Base-by-base conservation (phyloP, 1,140 invertebrate species). In the Bemisia tabaci region DNA sequence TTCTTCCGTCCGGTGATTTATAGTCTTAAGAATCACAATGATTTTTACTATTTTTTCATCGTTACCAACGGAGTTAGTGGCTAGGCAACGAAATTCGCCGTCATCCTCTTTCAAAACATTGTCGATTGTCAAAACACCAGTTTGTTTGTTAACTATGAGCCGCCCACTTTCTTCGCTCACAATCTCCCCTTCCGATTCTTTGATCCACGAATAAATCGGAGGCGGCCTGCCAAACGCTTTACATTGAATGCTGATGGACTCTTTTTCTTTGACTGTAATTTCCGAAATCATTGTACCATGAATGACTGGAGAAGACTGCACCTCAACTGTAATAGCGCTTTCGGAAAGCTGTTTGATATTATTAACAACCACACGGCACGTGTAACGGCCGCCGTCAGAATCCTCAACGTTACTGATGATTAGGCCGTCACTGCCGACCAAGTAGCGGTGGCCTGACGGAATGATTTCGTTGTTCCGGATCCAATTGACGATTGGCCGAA, bases 401-500 rank as follows among this genome's bases (percentile, higher is more conserved):
- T 90, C 86, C 60, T 83, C 81, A 0, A 93, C 87, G 71, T 89
- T 85, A 69, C 84, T 86, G 65, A 95, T 91, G 23, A 86, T 76
- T 17, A 95, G 77, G 0, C 90, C 90, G 70, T 91, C 85, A 0
- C 83, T 80, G 67, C 88, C 85, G 63, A 89, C 83, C 11, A 91
- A 81, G 70, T 90, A 92, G 71, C 86, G 83, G 48, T 85, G 83
- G 67, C 77, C 75, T 62, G 83, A 83, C 80, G 81, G 71, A 48
- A 77, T 71, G 48, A 79, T 75, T 69, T 84, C 79, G 22, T 84
- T 86, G 75, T 93, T 87, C 75, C 87, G 87, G 61, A 85, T 81
- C 93, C 92, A 95, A 74, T 90, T 87, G 17, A 95, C 85, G 17
- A 82, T 82, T 0, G 94, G 90, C 26, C 88, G 79, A 21, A 93